These are phyloP conservation scores for Muscicapa adusta DNA, from an alignment of 2,113 vertebrate genomes.

Conservation along the genomic window DNA sequence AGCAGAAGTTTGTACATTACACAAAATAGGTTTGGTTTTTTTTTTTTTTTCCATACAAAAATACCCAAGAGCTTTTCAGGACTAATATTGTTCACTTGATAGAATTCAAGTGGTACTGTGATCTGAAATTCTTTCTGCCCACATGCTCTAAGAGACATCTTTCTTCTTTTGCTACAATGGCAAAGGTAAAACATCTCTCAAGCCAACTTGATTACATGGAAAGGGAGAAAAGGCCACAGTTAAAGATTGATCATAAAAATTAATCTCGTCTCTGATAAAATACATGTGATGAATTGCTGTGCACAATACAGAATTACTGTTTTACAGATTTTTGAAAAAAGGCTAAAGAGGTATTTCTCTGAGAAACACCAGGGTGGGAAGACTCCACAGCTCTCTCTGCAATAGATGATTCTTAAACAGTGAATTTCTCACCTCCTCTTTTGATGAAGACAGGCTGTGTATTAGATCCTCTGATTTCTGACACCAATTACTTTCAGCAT, in stretches of 20 bases:
- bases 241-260: neutral
- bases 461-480: constrained; percentile 75
- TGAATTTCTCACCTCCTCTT: constrained; percentile 74
- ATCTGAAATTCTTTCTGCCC: neutral
- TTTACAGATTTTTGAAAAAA: neutral
- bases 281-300: neutral
- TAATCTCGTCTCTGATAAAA: neutral
- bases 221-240: neutral
- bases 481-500: constrained; percentile 65
- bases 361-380: neutral
- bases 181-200: neutral
- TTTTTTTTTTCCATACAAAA: neutral
- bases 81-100: neutral
- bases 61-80: neutral
- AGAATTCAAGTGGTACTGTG: neutral
- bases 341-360: neutral
- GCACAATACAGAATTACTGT: neutral
- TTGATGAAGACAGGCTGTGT: constrained; percentile 66
- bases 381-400: neutral
- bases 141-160: neutral
- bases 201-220: neutral
- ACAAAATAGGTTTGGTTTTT: neutral
- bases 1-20: neutral
- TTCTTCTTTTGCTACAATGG: neutral
- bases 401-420: neutral